Conservation (phyloP, 2,113 vertebrate genomes). For the Macquaria australasica region DNA sequence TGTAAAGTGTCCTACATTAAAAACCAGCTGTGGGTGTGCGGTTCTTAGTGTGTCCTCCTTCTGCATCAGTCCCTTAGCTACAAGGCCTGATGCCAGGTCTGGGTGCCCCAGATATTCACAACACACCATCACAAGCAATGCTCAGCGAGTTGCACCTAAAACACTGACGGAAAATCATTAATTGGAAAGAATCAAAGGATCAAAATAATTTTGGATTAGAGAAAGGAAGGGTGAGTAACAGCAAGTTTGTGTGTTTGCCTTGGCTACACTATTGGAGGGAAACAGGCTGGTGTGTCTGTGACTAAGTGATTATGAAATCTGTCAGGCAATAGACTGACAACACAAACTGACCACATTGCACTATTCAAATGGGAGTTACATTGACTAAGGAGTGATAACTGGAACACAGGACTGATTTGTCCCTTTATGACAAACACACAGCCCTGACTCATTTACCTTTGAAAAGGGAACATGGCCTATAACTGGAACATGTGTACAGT, state of each 20-base stretch:
- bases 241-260: no score
- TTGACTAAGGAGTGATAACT: not conserved
- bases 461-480: not conserved
- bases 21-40: not conserved
- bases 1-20: not conserved
- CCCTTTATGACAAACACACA: not conserved
- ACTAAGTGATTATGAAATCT: conserved; percentile 7
- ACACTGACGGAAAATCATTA: not conserved
- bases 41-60: not conserved
- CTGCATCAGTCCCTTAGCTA: not conserved
- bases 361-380: conserved; percentile 10
- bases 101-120: not conserved
- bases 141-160: not conserved
- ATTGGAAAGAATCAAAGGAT: not conserved
- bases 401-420: not conserved
- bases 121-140: not conserved
- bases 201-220: not conserved
- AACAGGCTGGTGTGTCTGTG: not conserved
- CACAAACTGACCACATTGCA: no score
- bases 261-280: not conserved
- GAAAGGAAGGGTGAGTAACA: not conserved
- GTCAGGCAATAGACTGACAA: not conserved
- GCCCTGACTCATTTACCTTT: not conserved
- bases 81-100: not conserved
- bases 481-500: not conserved